Evolutionary conservation across 1,140 invertebrate species (phyloP).

Genomic region (Plutomurus gul): DNA sequence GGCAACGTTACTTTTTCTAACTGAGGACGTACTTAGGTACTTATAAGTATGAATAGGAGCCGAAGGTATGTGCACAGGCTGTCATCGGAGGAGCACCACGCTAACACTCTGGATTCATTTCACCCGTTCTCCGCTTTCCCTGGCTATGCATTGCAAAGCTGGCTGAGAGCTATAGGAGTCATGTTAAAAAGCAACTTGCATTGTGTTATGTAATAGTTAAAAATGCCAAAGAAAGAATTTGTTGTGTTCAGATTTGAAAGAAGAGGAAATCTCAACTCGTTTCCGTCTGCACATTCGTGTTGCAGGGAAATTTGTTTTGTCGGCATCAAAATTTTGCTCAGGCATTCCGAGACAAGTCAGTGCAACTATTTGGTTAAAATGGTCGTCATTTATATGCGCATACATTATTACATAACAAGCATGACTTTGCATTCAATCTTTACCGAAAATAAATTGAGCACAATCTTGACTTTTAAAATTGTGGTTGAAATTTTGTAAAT

Average conservation of each 20-base stretch:
- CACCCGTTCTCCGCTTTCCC: no score
- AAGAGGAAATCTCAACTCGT: background rate
- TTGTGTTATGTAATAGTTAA: background rate
- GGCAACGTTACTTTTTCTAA: background rate
- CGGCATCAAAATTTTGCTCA: background rate
- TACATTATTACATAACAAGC: background rate
- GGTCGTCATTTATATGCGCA: background rate
- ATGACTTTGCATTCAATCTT: no score
- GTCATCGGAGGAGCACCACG: background rate
- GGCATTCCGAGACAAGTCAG: background rate
- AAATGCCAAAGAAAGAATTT: constrained; percentile 25
- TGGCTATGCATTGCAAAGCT: no score
- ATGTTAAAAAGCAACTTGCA: background rate
- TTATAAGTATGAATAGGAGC: background rate
- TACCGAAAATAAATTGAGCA: no score
- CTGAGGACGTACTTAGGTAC: background rate
- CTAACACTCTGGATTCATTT: no score
- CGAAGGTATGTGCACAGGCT: background rate
- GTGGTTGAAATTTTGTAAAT: no score
- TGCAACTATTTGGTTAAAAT: background rate
- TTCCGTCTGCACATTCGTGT: no score
- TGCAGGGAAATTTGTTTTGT: no score
- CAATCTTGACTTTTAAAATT: no score
- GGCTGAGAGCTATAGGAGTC: no score
- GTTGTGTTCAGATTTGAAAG: background rate